Evolutionary conservation across 2,113 vertebrate species (phyloP).

Genomic region (Hippotragus niger): DNA sequence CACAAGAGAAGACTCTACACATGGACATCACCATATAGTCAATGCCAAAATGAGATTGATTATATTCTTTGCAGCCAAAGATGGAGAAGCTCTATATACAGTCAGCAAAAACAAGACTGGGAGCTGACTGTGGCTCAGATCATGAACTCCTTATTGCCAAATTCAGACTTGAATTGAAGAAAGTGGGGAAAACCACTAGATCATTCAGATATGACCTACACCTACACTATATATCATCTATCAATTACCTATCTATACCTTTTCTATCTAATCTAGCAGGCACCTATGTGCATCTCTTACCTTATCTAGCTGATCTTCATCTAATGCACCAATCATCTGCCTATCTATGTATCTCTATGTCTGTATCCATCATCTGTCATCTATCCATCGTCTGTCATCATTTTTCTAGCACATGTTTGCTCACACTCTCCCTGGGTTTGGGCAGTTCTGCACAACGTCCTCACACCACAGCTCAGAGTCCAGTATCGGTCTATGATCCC

Average conservation of each 20-base stretch:
- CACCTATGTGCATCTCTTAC: neutral
- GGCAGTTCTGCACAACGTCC: neutral
- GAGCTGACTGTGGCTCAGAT: no score
- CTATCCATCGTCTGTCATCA: neutral
- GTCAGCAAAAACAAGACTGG: no score
- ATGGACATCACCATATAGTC: no score
- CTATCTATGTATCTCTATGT: neutral
- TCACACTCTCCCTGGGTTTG: neutral
- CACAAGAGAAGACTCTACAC: no score
- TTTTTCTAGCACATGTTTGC: neutral
- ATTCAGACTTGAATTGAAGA: no score
- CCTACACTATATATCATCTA: neutral
- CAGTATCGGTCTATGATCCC: neutral
- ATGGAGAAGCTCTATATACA: no score
- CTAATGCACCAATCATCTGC: neutral
- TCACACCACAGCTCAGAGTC: neutral
- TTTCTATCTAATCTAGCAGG: neutral
- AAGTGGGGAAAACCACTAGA: no score
- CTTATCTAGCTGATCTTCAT: neutral
- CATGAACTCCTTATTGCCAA: no score
- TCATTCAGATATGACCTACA: no score
- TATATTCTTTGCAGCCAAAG: no score
- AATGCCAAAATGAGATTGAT: no score
- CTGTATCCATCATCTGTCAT: neutral
- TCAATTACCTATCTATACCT: neutral